Evolutionary conservation across 92 coral and sea anemone genomes (phyloP), one percentile per base, ranked within the genome.

Genomic region (Micromussa lordhowensis): DNA sequence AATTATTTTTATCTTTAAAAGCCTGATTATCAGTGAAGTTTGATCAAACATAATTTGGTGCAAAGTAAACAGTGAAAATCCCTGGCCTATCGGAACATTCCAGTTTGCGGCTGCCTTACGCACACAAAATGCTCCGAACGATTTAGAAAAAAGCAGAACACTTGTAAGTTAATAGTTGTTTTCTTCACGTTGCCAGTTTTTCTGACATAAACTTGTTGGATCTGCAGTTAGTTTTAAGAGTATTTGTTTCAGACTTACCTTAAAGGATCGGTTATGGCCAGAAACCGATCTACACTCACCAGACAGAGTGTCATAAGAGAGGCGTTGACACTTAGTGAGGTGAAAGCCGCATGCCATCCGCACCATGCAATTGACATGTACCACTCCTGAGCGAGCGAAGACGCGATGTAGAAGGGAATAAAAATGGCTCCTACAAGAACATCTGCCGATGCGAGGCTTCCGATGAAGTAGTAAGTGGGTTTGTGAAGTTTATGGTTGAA

Each of bases 391-490:
- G 90, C 87, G 22, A 92, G 36, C 13, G 89, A 89, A 26, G 97
- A 78, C 11, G 85, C 85, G 10, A 89, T 92, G 91, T 92, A 93
- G 58, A 94, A 89, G 0, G 97, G 97, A 2, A 91, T 90, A 28
- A 90, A 94, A 63, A 94, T 79, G 1, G 91, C 77, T 2, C 95
- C 97, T 3, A 84, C 89, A 9, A 94, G 80, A 17, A 94, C 35
- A 84, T 94, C 97, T 6, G 97, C 97, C 16, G 86, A 68, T 9
- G 95, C 95, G 8, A 94, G 85, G 40, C 93, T 94, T 12, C 93
- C 86, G 24, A 94, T 94, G 79, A 94, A 94, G 59, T 90, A 94
- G 32, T 92, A 94, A 5, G 97, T 94, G 24, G 97, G 97, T 57
- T 91, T 92, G 89, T 94, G 97, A 17, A 94, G 93, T 34, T 92